Evolutionary conservation across 2,797 vertebrate species (phyloP), one percentile per base, ranked within the genome.

Genomic region (Pagetopsis macropterus): DNA sequence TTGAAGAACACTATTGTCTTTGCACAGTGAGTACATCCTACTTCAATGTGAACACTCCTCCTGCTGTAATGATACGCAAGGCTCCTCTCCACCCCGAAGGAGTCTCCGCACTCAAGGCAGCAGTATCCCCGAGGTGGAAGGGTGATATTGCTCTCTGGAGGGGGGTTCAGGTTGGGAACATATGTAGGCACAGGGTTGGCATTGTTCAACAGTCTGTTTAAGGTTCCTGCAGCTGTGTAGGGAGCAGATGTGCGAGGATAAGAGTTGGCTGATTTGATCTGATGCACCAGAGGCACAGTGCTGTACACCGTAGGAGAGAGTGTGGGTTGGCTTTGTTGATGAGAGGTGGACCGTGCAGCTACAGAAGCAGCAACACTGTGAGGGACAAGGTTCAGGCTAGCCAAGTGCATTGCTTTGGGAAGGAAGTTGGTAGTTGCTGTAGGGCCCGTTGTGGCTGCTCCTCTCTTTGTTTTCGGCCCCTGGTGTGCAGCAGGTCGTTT

Each of bases 301-400:
- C 94, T 95, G 80, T 62, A 93, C 50, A 95, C 94, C 60, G 94
- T 93, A 40, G 97, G 94, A 50, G 93, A 85, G 63, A 95, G 91
- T 3, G 94, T 91, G 5, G 93, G 88, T 68, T 94, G 95, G 57
- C 81, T 92, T 9, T 94, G 94, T 31, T 95, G 93, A 84, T 95
- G 95, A 0, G 88, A 82, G 0, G 95, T 90, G 0, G 95, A 94
- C 56, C 96, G 96, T 0, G 96, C 96, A 0, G 96, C 91, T 9
- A 97, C 98, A 0, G 97, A 97, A 0, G 97, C 96, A 0, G 97
- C 96, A 0, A 99, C 96, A 0, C 98, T 99, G 85, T 99, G 98
- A 1, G 98, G 98, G 21, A 99, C 98, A 76, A 99, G 87, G 89
- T 99, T 99, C 78, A 99, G 94, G 82, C 96, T 99, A n/a, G 98